Evolutionary conservation across 1,140 invertebrate species (phyloP).

Genomic region (Trialeurodes vaporariorum): DNA sequence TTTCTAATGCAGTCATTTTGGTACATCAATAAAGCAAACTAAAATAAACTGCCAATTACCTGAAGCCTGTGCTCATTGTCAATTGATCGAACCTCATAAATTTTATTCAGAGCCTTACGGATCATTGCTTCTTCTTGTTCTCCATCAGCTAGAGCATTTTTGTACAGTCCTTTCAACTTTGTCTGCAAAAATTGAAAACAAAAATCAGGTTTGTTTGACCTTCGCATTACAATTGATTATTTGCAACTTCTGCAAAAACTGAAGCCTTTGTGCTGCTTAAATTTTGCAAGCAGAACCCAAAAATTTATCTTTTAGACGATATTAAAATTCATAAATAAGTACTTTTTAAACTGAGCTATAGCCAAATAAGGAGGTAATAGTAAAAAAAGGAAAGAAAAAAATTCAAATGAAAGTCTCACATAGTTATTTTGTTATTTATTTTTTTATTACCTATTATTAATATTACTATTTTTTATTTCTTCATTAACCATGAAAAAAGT

Average conservation of each 20-base stretch:
- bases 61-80: conserved; percentile 57
- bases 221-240: neutral
- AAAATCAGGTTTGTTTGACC: neutral
- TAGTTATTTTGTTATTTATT: too few relatives aligned
- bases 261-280: neutral
- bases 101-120: conserved; percentile 67
- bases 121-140: conserved; percentile 74
- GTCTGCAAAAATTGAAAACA: conserved; percentile 41
- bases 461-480: too few relatives aligned
- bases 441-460: too few relatives aligned
- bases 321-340: too few relatives aligned
- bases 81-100: conserved; percentile 81
- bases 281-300: neutral
- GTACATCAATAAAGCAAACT: too few relatives aligned
- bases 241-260: conserved; percentile 1
- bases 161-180: conserved; percentile 72
- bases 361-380: too few relatives aligned
- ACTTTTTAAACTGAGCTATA: too few relatives aligned
- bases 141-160: conserved; percentile 63
- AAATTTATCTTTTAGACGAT: neutral
- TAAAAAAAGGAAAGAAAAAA: too few relatives aligned
- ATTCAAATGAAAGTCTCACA: too few relatives aligned
- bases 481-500: too few relatives aligned
- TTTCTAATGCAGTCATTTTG: too few relatives aligned
- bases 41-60: too few relatives aligned